These are phyloP conservation scores for Oligia strigilis DNA, from an alignment of 2,888 invertebrate species.

Conservation along the genomic window DNA sequence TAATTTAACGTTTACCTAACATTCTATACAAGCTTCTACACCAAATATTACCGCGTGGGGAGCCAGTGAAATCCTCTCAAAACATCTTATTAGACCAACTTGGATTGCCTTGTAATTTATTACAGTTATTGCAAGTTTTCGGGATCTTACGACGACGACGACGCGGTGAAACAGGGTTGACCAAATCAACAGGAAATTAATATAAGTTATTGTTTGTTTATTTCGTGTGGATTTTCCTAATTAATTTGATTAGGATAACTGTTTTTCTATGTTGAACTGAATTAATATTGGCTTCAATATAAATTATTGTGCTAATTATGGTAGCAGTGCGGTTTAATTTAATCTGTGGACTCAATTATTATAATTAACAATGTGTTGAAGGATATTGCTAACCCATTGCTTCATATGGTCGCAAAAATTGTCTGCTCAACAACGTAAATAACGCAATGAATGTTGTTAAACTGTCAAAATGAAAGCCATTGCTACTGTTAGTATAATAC, in stretches of 20 bases:
- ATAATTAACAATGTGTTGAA: neutral
- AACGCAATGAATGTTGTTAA: neutral
- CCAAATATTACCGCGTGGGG: conserved; percentile 32
- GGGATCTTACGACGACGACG: conserved; percentile 72
- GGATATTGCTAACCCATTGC: neutral
- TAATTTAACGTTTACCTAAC: conserved; percentile 80
- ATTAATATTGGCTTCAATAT: conserved; percentile 8
- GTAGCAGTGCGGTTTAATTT: neutral
- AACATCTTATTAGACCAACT: conserved; percentile 82
- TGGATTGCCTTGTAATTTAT: conserved; percentile 86
- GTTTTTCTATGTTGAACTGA: neutral
- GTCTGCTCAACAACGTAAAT: neutral
- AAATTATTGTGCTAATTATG: neutral
- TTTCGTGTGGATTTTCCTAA: conserved; percentile 52
- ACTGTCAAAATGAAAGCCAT: neutral
- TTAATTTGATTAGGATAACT: conserved; percentile 36
- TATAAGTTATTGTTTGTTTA: conserved; percentile 70
- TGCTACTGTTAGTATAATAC: too few relatives aligned
- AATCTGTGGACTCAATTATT: conserved; percentile 1
- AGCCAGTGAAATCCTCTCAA: conserved; percentile 74
- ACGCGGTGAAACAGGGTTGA: conserved; percentile 71
- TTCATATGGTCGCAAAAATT: neutral
- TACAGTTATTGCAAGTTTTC: conserved; percentile 82
- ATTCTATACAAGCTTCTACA: conserved; percentile 67
- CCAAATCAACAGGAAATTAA: conserved; percentile 76